Base-by-base conservation (phyloP, 1,140 invertebrate genomes). In the Homalodisca vitripennis region DNA sequence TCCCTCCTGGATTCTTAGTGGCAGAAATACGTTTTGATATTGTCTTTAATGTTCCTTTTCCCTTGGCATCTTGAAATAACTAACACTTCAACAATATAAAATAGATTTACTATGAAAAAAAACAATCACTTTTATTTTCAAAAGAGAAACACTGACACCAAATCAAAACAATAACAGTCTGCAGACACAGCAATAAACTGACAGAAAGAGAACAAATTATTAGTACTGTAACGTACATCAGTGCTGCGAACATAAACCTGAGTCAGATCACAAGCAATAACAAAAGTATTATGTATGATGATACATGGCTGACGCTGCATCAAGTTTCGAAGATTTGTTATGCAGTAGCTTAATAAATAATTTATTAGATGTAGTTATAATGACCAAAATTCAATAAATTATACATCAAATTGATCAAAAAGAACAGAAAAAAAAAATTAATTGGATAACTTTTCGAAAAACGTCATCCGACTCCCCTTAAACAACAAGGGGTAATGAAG, bases 381-480 rank as follows among this genome's bases (percentile, higher is more conserved):
- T n/a, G n/a, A n/a, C n/a, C n/a, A n/a, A n/a, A n/a, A 20, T 51
- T 51, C 3, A 51, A 51, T 51, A 51, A 51, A 51, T 51, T 3
- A 51, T 14, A 22, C 22, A 51, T 51, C 48, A 51, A 51, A 51
- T 51, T 51, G 22, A 51, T 20, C 48, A 51, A 22, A 20, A 51
- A 12, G 48, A 51, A 51, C 48, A 20, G 22, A 3, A 3, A 22
- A 51, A 51, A 20, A 3, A 3, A 51, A 51, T n/a, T n/a, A n/a
- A n/a, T n/a, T n/a, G n/a, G n/a, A n/a, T n/a, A n/a, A n/a, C n/a
- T n/a, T n/a, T n/a, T n/a, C n/a, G n/a, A n/a, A n/a, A n/a, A n/a
- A n/a, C n/a, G n/a, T n/a, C n/a, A n/a, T n/a, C n/a, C n/a, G n/a
- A n/a, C n/a, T n/a, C n/a, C n/a, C n/a, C n/a, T n/a, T n/a, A n/a